Conservation (phyloP, 2,113 vertebrate genomes). For the Pungitius pungitius region DNA sequence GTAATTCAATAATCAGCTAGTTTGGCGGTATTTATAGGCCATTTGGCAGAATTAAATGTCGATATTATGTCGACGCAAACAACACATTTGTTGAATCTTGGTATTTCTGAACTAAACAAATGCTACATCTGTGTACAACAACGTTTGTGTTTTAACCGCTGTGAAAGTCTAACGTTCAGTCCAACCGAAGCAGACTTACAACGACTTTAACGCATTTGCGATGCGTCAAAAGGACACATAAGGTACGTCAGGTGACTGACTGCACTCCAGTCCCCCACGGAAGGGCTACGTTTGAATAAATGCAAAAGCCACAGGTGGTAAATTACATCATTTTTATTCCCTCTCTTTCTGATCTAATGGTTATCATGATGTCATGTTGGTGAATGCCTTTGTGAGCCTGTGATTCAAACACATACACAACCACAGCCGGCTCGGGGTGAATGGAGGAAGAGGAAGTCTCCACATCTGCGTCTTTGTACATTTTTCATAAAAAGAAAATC, state of each 20-base stretch:
- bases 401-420: constrained; percentile 33
- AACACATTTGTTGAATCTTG: not conserved
- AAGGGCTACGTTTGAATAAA: not conserved
- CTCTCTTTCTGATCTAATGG: no score
- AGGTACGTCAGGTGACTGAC: not conserved
- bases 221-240: not conserved
- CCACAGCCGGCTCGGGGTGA: constrained; percentile 44
- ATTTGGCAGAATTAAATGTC: not conserved
- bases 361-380: not conserved
- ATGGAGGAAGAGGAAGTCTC: constrained; percentile 43
- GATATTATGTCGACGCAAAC: not conserved
- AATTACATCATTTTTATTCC: not conserved
- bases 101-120: not conserved
- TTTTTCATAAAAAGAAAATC: constrained; percentile 19
- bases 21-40: not conserved
- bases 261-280: not conserved
- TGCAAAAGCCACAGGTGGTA: not conserved
- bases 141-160: no score
- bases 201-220: not conserved
- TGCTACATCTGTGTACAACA: not conserved
- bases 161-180: no score
- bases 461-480: constrained; percentile 23
- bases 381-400: constrained; percentile 27
- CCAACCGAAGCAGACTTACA: not conserved
- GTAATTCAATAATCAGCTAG: not conserved